phyloP scores from a whole-genome alignment of 2,888 invertebrate species.

The Rotaria socialis region DNA sequence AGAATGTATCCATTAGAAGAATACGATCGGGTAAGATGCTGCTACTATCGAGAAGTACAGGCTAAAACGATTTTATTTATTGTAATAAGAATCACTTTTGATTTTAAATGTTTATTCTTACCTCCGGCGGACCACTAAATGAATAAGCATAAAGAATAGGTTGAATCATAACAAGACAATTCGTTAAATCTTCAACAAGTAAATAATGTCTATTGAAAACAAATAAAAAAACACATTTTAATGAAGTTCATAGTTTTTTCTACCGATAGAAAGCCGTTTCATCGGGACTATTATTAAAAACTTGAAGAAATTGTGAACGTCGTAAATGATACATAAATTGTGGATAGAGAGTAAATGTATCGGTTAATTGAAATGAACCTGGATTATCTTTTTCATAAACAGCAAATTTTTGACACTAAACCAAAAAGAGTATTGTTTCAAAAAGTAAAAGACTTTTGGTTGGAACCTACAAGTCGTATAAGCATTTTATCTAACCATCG shows the following conservation, averaged over 20 bases:
- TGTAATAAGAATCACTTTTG: too few species aligned
- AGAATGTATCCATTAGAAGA: conserved; percentile 98
- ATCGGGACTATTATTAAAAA: conserved; percentile 98
- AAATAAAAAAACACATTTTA: background rate
- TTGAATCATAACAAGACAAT: conserved; percentile 98
- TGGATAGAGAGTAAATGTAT: conserved; percentile 95
- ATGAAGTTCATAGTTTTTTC: background rate
- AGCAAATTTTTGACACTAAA: conserved; percentile 95
- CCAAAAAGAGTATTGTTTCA: conserved; percentile 51
- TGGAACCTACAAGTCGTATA: conserved; percentile 75
- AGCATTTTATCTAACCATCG: conserved; percentile 97
- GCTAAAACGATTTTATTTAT: conserved; percentile 57
- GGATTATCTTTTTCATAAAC: conserved; percentile 96
- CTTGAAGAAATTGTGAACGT: conserved; percentile 95
- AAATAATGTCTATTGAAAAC: conserved; percentile 71
- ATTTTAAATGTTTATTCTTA: background rate
- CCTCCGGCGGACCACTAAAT: conserved; percentile 73
- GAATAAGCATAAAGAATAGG: conserved; percentile 97
- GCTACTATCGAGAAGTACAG: conserved; percentile 90
- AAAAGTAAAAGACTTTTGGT: background rate
- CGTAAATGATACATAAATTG: conserved; percentile 99
- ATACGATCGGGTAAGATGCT: conserved; percentile 95
- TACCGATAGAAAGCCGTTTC: conserved; percentile 93
- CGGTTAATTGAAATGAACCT: conserved; percentile 85
- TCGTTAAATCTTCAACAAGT: conserved; percentile 91